Percentiles rank a stretch among this genome's conserved stretches.
phyloP scores from a whole-genome alignment of 1,140 invertebrate genomes.

The Anastatus disparis region DNA sequence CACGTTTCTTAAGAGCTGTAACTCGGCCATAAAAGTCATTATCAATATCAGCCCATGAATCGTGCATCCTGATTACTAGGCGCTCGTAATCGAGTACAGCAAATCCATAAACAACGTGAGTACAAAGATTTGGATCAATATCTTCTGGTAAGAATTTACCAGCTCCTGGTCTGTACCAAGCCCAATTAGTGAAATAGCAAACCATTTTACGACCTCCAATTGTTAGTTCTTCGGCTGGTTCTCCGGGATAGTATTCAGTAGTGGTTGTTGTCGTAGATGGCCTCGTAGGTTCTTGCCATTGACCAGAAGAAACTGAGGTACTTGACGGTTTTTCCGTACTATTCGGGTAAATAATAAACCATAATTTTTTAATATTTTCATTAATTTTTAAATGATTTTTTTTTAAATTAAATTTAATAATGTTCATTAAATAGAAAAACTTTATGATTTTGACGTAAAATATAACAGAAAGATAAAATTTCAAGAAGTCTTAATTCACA shows the following conservation, averaged over 20 bases:
- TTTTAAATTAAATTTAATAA: too few species aligned
- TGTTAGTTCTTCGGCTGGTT: background rate
- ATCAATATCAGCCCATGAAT: conserved; percentile 75
- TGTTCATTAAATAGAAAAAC: too few species aligned
- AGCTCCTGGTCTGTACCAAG: conserved; percentile 74
- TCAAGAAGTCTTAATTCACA: background rate
- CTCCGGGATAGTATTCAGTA: background rate
- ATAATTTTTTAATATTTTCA: too few species aligned
- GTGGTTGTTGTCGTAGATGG: background rate
- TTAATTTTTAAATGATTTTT: too few species aligned
- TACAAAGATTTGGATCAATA: conserved; percentile 75
- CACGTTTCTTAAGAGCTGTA: conserved; percentile 68
- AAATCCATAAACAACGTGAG: conserved; percentile 81
- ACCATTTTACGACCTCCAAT: conserved; percentile 69
- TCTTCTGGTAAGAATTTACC: conserved; percentile 75
- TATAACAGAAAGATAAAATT: too few species aligned
- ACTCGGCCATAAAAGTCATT: conserved; percentile 77
- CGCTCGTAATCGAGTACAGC: conserved; percentile 71
- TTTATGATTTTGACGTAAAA: too few species aligned
- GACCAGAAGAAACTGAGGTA: background rate
- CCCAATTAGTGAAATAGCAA: conserved; percentile 83
- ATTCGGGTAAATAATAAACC: too few species aligned
- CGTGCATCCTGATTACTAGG: conserved; percentile 71
- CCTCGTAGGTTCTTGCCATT: background rate
- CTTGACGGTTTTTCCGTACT: background rate